Conservation (phyloP, 1,140 invertebrate species). For the Zaprionus vittiger region DNA sequence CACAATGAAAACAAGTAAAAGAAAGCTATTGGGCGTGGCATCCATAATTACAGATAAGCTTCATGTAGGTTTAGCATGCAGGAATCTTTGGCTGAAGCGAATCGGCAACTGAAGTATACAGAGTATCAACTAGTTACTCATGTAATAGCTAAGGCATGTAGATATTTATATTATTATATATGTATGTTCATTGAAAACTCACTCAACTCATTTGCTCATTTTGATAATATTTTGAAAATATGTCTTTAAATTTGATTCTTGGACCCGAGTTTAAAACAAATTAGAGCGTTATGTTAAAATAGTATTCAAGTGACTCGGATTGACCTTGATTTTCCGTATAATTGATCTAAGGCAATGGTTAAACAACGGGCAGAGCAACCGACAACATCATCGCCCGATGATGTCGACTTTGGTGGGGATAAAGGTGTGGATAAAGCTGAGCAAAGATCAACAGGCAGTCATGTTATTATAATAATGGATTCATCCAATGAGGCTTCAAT, state of each 20-base stretch:
- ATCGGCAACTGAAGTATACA: no score
- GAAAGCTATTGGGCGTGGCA: no score
- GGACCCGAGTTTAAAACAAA: slow-evolving; percentile 3
- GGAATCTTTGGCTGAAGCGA: no score
- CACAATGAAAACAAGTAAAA: no score
- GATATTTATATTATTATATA: background rate
- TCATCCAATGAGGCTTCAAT: background rate
- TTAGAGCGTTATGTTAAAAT: slow-evolving; percentile 25
- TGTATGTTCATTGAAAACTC: background rate
- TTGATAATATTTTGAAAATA: background rate
- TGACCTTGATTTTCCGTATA: background rate
- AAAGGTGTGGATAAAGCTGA: background rate
- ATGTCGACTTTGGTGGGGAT: background rate
- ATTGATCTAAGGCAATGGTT: slow-evolving; percentile 20
- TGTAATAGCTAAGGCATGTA: background rate
- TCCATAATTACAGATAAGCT: no score
- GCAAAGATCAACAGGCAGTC: background rate
- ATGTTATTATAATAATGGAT: background rate
- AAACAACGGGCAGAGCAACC: slow-evolving; percentile 16
- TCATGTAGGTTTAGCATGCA: no score
- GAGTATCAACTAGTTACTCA: no score
- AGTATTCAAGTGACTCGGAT: background rate
- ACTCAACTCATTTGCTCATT: slow-evolving; percentile 84
- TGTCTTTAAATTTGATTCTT: slow-evolving; percentile 23
- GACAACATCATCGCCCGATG: slow-evolving; percentile 1